Conservation (phyloP, 2,888 invertebrate species). For the Cheilosia soror region DNA sequence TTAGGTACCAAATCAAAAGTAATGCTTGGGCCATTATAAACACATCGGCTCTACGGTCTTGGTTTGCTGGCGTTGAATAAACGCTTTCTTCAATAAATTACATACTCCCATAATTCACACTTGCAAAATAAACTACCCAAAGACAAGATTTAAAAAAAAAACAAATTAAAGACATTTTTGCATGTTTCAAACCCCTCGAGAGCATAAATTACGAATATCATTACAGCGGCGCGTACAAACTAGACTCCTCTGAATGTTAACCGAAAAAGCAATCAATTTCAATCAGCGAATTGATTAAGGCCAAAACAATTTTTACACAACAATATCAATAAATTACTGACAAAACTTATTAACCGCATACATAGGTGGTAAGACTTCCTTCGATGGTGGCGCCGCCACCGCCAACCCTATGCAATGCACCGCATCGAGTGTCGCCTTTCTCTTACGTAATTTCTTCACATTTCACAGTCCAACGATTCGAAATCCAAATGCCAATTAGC, state of each 20-base stretch:
- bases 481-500: constrained; percentile 68
- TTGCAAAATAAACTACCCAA: neutral
- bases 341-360: constrained; percentile 60
- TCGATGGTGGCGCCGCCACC: constrained; percentile 61
- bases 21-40: too few relatives aligned
- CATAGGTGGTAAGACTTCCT: constrained; percentile 36
- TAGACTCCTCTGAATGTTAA: constrained; percentile 21
- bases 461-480: constrained; percentile 57
- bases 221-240: neutral
- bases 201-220: constrained; percentile 15
- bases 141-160: too few relatives aligned
- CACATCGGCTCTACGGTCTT: too few relatives aligned
- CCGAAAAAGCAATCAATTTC: constrained; percentile 68
- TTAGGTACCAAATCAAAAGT: too few relatives aligned
- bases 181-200: neutral
- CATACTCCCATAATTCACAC: neutral
- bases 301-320: constrained; percentile 56
- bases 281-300: constrained; percentile 65
- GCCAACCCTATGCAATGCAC: neutral
- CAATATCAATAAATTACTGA: constrained; percentile 70
- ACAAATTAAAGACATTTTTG: neutral
- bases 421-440: constrained; percentile 48
- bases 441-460: constrained; percentile 66
- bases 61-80: too few relatives aligned
- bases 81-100: neutral